A percentile compares a stretch with the other conserved stretches of the same genome.
phyloP scores from a whole-genome alignment of 2,888 invertebrate species.

The Sesamia inferens region DNA sequence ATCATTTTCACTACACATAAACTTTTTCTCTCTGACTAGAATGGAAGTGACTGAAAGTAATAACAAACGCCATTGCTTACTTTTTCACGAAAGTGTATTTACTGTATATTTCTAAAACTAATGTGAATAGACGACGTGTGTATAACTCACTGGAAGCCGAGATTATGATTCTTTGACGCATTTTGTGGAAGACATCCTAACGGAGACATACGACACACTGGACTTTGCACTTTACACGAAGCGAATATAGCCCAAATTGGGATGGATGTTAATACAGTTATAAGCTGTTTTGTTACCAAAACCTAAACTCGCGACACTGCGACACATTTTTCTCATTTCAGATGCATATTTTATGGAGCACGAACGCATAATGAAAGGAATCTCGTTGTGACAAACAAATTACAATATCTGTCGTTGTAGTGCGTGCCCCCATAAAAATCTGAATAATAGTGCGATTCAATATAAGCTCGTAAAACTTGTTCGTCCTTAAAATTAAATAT shows the following conservation, averaged over 20 bases:
- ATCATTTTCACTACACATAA: slow-evolving; percentile 40
- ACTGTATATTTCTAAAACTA: slow-evolving; percentile 85
- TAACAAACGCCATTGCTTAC: slow-evolving; percentile 61
- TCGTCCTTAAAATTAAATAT: slow-evolving; percentile 59
- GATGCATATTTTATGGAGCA: slow-evolving; percentile 88
- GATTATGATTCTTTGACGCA: slow-evolving; percentile 82
- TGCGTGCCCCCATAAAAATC: slow-evolving; percentile 66
- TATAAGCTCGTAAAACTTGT: slow-evolving; percentile 54
- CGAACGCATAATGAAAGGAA: slow-evolving; percentile 86
- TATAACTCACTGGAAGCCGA: slow-evolving; percentile 80
- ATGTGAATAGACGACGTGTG: slow-evolving; percentile 83
- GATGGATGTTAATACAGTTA: slow-evolving; percentile 20
- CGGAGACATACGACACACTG: slow-evolving; percentile 10
- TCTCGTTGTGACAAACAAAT: slow-evolving; percentile 83
- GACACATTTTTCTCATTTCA: slow-evolving; percentile 89
- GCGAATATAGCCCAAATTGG: slow-evolving; percentile 57
- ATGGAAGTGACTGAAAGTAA: slow-evolving; percentile 56
- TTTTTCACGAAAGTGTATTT: slow-evolving; percentile 70
- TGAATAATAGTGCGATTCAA: slow-evolving; percentile 60
- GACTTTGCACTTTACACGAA: slow-evolving; percentile 60
- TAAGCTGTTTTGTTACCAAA: slow-evolving; percentile 54
- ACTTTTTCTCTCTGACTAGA: slow-evolving; percentile 39
- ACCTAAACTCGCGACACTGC: slow-evolving; percentile 76
- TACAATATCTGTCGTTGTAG: slow-evolving; percentile 77
- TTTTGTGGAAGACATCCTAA: slow-evolving; percentile 60